These are phyloP conservation scores for Myiagra hebetior DNA, from an alignment of 2,113 vertebrate species.

Conservation along the genomic window DNA sequence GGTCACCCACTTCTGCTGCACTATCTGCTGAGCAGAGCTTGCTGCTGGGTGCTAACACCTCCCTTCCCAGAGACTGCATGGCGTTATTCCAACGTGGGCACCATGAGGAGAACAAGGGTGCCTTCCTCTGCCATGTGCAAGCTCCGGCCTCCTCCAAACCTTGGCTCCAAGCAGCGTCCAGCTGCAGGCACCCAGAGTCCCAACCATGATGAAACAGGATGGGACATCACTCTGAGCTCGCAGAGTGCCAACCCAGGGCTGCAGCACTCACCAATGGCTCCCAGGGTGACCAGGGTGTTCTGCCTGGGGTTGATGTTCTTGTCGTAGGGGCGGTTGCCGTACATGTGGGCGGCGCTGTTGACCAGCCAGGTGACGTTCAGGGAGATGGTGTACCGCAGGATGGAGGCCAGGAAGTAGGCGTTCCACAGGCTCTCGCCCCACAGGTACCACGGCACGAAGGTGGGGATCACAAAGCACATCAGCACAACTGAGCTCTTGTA, in stretches of 20 bases:
- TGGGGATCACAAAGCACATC: slow-evolving; percentile 76
- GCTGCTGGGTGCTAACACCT: not conserved
- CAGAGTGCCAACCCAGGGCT: not conserved
- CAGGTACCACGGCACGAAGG: slow-evolving; percentile 78
- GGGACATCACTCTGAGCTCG: not conserved
- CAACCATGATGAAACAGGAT: accelerated
- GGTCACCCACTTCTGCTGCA: not conserved
- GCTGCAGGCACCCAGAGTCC: not conserved
- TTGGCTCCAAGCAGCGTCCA: not conserved
- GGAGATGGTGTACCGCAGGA: slow-evolving; percentile 78
- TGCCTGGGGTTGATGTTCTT: slow-evolving; percentile 77
- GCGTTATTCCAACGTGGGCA: not conserved
- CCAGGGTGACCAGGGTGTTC: slow-evolving; percentile 74
- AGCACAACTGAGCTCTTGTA: slow-evolving; percentile 72
- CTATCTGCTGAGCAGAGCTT: not conserved
- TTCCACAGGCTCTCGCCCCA: slow-evolving; percentile 83
- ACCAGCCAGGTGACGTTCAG: slow-evolving; percentile 81
- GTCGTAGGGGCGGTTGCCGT: slow-evolving; percentile 79
- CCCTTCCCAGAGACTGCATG: not conserved
- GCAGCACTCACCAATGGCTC: slow-evolving; percentile 75
- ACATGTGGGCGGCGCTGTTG: slow-evolving; percentile 82
- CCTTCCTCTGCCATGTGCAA: not conserved
- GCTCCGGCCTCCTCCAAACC: not conserved
- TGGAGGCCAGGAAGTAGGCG: slow-evolving; percentile 79
- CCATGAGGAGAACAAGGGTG: accelerated